Evolutionary conservation across 2,113 vertebrate species (phyloP).

Genomic region (Rafetus swinhoei): DNA sequence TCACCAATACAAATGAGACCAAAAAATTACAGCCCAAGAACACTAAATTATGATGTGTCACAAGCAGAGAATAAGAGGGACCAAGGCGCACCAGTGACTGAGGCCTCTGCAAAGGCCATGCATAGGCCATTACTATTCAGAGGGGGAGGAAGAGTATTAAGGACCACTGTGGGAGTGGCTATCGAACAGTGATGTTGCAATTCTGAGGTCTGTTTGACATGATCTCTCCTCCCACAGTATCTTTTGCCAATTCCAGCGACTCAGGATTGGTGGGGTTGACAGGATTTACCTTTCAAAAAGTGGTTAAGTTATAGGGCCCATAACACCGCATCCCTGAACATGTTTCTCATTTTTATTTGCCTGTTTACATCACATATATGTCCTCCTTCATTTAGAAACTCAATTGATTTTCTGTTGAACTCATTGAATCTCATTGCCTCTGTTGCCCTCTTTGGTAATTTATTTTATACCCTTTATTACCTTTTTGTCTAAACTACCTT

Average conservation of each 20-base stretch:
- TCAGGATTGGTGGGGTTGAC: neutral
- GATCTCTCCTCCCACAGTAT: neutral
- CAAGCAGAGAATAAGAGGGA: neutral
- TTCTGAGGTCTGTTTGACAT: neutral
- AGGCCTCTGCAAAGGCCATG: neutral
- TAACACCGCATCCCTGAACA: neutral
- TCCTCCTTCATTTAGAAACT: neutral
- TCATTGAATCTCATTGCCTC: neutral
- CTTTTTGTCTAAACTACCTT: neutral
- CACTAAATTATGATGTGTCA: neutral
- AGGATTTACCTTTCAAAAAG: neutral
- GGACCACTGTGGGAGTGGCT: neutral
- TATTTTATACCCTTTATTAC: neutral
- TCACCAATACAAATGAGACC: neutral
- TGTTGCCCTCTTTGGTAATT: neutral
- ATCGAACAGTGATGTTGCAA: neutral
- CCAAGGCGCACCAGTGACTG: neutral
- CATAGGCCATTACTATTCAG: neutral
- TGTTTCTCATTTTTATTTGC: neutral
- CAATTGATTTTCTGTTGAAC: neutral
- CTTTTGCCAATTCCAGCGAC: neutral
- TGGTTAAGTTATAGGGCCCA: neutral
- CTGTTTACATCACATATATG: neutral
- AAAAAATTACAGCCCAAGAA: neutral
- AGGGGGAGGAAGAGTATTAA: neutral